Evolutionary conservation across 1,140 invertebrate genomes (phyloP), one percentile per base, ranked within the genome.

Genomic region (Akabosia matsudoensis): DNA sequence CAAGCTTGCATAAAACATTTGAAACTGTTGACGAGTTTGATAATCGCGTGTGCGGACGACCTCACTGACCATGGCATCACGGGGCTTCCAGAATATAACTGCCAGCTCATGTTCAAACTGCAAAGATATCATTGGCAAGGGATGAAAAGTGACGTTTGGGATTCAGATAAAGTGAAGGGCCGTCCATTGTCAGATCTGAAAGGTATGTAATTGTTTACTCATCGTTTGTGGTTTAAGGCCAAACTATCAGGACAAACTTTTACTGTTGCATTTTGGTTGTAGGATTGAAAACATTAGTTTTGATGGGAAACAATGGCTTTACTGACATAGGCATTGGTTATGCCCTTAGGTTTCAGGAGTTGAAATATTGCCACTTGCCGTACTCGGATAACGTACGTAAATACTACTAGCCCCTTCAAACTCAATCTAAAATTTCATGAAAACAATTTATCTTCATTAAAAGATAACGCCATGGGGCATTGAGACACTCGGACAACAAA

Each of bases 391-490:
- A 56, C 13, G 73, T 74, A 24, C 61, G 52, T 34, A 1, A 26
- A 51, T 45, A 18, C 34, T 72, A 61, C n/a, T 22, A 45, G 18
- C 37, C 7, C 37, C 18, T 10, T 10, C 18, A 18, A 45, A 45
- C 18, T 7, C 18, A 7, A 45, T 7, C 7, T 10, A 45, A 10
- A 45, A 45, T 45, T 45, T 4, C 7, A 10, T 7, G 24, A 24
- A 7, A 64, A 7, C 28, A 24, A 70, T 14, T 30, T 30, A 34
- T 70, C 13, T 13, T 33, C 33, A 70, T 72, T 33, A 10, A 33
- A n/a, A 74, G 73, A 64, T 74, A 31, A 74, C 73, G 24, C 26
- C 28, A 64, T 74, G 73, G 73, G 73, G 73, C 31, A 67, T 74
- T 33, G 22, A 64, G 56, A 74, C 22, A 74, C n/a, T 74, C 52